A percentile compares a stretch with the other conserved stretches of the same genome.
phyloP scores from a whole-genome alignment of 2,888 invertebrate genomes.

The Acrobasis suavella region DNA sequence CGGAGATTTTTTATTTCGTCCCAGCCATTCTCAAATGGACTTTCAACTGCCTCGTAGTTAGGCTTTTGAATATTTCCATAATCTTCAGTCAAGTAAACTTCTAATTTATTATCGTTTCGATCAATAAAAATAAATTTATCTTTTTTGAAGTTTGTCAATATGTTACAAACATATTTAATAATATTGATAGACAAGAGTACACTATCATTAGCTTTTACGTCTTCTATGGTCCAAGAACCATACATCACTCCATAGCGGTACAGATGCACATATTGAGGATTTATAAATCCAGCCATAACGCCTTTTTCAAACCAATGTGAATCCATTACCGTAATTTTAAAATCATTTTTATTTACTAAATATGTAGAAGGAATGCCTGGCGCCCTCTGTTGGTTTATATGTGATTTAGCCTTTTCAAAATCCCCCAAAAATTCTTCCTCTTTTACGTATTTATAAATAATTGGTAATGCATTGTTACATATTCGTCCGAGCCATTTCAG shows the following conservation, averaged over 20 bases:
- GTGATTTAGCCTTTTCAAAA: slow-evolving; percentile 21
- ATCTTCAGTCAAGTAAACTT: slow-evolving; percentile 5
- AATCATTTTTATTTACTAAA: slow-evolving; percentile 28
- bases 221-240: slow-evolving; percentile 33
- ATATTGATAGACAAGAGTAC: slow-evolving; percentile 43
- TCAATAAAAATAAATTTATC: slow-evolving; percentile 20
- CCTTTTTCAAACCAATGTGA: slow-evolving; percentile 44
- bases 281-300: slow-evolving; percentile 34
- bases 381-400: slow-evolving; percentile 25
- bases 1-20: slow-evolving; percentile 28
- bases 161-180: slow-evolving; percentile 47
- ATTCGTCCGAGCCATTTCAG: slow-evolving; percentile 25
- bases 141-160: slow-evolving; percentile 43
- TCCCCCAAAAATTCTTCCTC: slow-evolving; percentile 23
- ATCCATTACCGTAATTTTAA: slow-evolving; percentile 31
- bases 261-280: slow-evolving; percentile 32
- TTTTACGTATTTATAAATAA: slow-evolving; percentile 16
- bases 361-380: slow-evolving; percentile 28
- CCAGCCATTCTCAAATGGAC: slow-evolving; percentile 53
- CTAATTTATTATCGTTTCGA: slow-evolving; percentile 4
- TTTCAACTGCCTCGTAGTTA: slow-evolving; percentile 32
- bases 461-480: background rate
- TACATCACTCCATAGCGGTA: slow-evolving; percentile 27
- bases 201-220: slow-evolving; percentile 34
- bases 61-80: slow-evolving; percentile 35